Conservation (phyloP, 2,797 vertebrate genomes). For the Channa striata region DNA sequence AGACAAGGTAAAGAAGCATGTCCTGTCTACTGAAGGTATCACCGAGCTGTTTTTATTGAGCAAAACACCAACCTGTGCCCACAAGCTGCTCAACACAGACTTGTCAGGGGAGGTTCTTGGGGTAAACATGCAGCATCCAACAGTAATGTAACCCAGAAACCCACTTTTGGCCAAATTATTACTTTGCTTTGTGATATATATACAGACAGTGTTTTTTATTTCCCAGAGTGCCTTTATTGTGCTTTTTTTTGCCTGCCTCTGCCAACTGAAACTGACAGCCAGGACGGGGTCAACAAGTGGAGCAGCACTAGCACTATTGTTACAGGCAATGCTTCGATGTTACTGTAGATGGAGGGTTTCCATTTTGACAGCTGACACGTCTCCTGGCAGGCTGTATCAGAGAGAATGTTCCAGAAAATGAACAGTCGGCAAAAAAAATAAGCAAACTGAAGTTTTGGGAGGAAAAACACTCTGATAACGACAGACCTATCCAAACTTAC, state of each 20-base stretch:
- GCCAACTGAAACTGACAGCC: constrained; percentile 59
- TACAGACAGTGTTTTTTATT: constrained; percentile 18
- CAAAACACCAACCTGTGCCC: background rate
- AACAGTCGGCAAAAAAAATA: constrained; percentile 44
- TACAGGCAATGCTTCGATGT: constrained; percentile 53
- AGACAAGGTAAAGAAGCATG: constrained; percentile 11
- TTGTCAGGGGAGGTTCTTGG: constrained; percentile 15
- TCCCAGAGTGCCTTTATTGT: constrained; percentile 44
- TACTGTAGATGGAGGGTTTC: constrained; percentile 71
- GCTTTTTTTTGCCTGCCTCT: constrained; percentile 19
- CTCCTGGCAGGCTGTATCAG: constrained; percentile 55
- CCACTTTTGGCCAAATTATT: constrained; percentile 66
- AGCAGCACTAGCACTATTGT: constrained; percentile 57
- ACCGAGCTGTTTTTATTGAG: background rate
- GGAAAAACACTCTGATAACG: constrained; percentile 47
- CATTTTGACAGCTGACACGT: constrained; percentile 73
- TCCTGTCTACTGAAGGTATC: background rate
- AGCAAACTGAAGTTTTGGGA: constrained; percentile 30
- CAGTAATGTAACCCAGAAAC: constrained; percentile 66
- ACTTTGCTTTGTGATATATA: constrained; percentile 51
- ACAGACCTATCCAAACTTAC: constrained; percentile 31
- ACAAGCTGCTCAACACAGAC: background rate
- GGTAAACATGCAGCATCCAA: constrained; percentile 15
- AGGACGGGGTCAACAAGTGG: constrained; percentile 63
- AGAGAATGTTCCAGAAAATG: constrained; percentile 59